Evolutionary conservation across 2,888 invertebrate species (phyloP).

Genomic region (Parnassius smintheus): DNA sequence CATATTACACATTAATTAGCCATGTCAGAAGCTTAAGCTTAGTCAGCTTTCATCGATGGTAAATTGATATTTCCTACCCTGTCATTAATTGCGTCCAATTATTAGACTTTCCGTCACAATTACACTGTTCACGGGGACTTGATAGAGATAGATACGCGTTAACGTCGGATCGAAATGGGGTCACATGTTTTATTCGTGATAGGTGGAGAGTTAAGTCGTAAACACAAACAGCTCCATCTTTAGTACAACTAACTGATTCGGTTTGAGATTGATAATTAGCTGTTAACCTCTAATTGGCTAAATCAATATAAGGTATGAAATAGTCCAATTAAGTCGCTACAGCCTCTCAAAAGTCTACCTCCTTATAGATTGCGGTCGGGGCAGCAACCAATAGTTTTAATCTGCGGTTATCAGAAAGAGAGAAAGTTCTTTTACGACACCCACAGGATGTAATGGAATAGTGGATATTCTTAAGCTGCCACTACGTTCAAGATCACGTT

Average conservation of each 20-base stretch:
- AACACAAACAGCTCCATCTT: conserved; percentile 5
- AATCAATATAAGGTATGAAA: too few relatives aligned
- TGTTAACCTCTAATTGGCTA: neutral
- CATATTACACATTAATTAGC: neutral
- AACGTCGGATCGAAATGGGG: conserved; percentile 12
- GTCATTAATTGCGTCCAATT: conserved; percentile 24
- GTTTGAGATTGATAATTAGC: neutral
- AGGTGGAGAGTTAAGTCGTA: conserved; percentile 13
- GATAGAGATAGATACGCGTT: conserved; percentile 16
- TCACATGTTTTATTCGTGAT: conserved; percentile 18
- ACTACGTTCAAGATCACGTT: too few relatives aligned
- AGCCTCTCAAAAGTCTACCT: too few relatives aligned
- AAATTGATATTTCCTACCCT: conserved; percentile 24
- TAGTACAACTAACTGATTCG: neutral
- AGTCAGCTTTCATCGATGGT: conserved; percentile 18
- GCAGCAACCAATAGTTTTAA: too few relatives aligned
- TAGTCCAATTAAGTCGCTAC: too few relatives aligned
- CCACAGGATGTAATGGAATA: too few relatives aligned
- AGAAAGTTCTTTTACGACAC: too few relatives aligned
- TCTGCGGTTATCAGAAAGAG: too few relatives aligned
- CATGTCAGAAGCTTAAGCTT: neutral
- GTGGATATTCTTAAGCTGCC: too few relatives aligned
- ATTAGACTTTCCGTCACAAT: conserved; percentile 24
- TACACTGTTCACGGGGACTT: conserved; percentile 6
- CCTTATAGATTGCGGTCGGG: too few relatives aligned